Conservation (phyloP, 2,113 vertebrate genomes). For the Cyanoderma ruficeps region DNA sequence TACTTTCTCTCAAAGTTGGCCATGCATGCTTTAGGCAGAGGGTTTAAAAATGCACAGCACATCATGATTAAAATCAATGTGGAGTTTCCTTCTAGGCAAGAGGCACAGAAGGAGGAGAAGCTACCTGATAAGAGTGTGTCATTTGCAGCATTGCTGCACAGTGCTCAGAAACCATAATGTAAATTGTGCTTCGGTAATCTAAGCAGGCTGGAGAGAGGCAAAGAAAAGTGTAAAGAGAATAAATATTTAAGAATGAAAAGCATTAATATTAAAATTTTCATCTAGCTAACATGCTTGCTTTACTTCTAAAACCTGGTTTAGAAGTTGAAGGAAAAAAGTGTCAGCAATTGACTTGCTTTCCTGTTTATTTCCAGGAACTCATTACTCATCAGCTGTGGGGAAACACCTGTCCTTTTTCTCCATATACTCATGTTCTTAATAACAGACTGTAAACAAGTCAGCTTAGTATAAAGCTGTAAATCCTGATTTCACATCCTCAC, state of each 20-base stretch:
- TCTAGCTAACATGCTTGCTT: neutral
- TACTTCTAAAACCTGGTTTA: neutral
- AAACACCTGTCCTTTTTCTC: conserved; percentile 34
- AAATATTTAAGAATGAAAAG: conserved; percentile 20
- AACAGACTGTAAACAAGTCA: neutral
- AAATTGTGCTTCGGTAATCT: neutral
- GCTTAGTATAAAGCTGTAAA: neutral
- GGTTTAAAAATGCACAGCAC: neutral
- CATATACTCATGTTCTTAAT: neutral
- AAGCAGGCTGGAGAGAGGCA: neutral
- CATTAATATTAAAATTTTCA: neutral
- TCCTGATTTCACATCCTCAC: neutral
- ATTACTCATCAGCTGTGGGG: neutral
- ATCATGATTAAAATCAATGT: neutral
- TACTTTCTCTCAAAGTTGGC: neutral
- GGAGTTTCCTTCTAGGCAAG: neutral
- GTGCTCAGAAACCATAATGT: neutral
- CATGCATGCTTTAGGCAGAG: neutral
- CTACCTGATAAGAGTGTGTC: neutral
- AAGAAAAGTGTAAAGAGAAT: neutral
- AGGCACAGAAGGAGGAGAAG: neutral
- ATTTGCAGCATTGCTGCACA: neutral
- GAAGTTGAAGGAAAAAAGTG: neutral
- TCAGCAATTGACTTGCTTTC: neutral
- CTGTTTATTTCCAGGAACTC: conserved; percentile 32